Conservation (phyloP, 2,113 vertebrate species). For the Peromyscus leucopus region DNA sequence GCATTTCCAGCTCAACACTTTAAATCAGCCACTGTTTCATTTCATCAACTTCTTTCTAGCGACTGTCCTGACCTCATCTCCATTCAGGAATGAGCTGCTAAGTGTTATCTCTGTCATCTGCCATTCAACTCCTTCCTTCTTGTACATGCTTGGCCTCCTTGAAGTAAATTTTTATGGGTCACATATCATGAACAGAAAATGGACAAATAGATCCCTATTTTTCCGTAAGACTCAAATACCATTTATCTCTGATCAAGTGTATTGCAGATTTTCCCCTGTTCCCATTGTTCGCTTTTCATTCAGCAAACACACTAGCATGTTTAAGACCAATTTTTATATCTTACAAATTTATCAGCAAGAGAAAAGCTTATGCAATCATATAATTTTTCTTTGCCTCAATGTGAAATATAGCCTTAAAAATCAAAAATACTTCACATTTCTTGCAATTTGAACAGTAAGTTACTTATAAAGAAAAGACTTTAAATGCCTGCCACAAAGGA, state of each 20-base stretch:
- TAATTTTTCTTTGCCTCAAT: slow-evolving; percentile 16
- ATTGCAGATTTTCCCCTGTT: not conserved
- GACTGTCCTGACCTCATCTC: not conserved
- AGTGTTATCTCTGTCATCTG: not conserved
- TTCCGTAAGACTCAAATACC: not conserved
- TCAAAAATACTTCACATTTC: not conserved
- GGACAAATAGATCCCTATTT: not conserved
- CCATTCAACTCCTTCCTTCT: not conserved
- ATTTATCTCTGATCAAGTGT: not conserved
- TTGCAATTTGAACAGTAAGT: not conserved
- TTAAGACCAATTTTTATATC: not conserved
- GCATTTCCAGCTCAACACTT: not conserved
- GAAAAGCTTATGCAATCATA: not conserved
- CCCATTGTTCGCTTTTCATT: not conserved
- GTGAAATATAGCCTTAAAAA: not conserved
- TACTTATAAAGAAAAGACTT: not conserved
- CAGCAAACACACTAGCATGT: not conserved
- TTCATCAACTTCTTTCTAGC: not conserved
- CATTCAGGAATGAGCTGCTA: not conserved
- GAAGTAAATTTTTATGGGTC: not conserved
- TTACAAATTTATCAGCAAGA: not conserved
- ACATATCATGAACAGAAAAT: not conserved
- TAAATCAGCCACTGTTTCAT: not conserved
- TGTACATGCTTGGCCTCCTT: not conserved
- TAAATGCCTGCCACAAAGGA: not conserved